Evolutionary conservation across 2,888 invertebrate species (phyloP), one percentile per base, ranked within the genome.

Genomic region (Phaonia tiefii): DNA sequence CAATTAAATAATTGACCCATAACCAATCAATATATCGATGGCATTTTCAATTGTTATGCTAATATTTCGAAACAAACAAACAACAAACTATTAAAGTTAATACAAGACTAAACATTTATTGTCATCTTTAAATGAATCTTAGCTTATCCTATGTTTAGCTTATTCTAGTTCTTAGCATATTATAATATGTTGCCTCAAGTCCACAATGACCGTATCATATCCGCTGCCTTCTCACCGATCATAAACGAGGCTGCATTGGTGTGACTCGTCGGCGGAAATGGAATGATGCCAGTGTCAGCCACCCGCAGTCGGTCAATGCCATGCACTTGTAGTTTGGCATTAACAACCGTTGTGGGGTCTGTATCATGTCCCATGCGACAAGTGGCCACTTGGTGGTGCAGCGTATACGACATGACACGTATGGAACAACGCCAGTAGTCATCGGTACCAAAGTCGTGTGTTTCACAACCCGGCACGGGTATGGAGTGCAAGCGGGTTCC

Each of bases 361-460:
- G 88, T 90, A 0, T 87, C 87, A 0, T 94, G 93, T 0, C 95
- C 95, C 95, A 95, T 95, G 85, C 94, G 94, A 83, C 94, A 94
- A 0, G 95, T 95, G 4, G 93, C 93, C 80, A 93, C 92, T 84
- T 94, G 93, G 88, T 95, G 95, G 85, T 94, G 94, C 42, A 94
- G 89, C 0, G 94, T 93, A 17, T 92, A 92, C 0, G 94, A 93
- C 46, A 93, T 89, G 13, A 92, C 92, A 13, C 93, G 91, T 10
- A 94, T 89, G 1, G 94, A 93, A 87, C 95, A 95, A 83, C 93
- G 93, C 94, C 95, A 95, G 86, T 95, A 95, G 37, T 92, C 92
- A 78, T 95, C 95, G 0, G 93, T 91, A 82, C 92, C 93, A 76
- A 93, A 93, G 2, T 82, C 79, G 17, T 89, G 83, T 0, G 87